phyloP scores from a whole-genome alignment of 53 echinoderm and acorn worm species.

The Arbacia lixula region DNA sequence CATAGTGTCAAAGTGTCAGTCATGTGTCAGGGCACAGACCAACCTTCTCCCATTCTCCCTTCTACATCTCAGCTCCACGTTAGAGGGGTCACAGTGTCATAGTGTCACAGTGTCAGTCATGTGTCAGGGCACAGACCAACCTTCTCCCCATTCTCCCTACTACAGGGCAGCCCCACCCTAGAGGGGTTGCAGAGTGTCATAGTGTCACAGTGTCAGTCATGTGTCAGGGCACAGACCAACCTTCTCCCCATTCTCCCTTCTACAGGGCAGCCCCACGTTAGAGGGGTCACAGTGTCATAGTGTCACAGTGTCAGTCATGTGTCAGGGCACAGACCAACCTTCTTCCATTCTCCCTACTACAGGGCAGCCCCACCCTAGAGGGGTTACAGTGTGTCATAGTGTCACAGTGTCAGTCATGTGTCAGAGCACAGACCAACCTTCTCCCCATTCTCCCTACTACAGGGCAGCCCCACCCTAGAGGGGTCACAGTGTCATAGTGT shows the following conservation, averaged over 20 bases:
- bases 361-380: slow-evolving; percentile 80
- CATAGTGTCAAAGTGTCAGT: too few relatives aligned
- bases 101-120: too few relatives aligned
- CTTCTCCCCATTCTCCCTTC: not conserved
- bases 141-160: too few relatives aligned
- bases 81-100: not conserved
- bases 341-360: not conserved
- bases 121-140: too few relatives aligned
- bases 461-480: too few relatives aligned
- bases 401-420: too few relatives aligned
- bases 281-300: slow-evolving; percentile 3
- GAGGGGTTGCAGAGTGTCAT: not conserved
- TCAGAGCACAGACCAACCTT: too few relatives aligned
- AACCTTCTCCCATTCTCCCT: too few relatives aligned
- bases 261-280: slow-evolving; percentile 79
- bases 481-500: too few relatives aligned
- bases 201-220: not conserved
- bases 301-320: not conserved
- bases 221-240: not conserved
- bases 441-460: too few relatives aligned
- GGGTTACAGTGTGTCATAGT: too few relatives aligned
- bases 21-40: too few relatives aligned
- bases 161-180: not conserved
- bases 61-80: not conserved
- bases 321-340: not conserved